Conservation (phyloP, 2,113 vertebrate genomes). For the Chlorocebus sabaeus region DNA sequence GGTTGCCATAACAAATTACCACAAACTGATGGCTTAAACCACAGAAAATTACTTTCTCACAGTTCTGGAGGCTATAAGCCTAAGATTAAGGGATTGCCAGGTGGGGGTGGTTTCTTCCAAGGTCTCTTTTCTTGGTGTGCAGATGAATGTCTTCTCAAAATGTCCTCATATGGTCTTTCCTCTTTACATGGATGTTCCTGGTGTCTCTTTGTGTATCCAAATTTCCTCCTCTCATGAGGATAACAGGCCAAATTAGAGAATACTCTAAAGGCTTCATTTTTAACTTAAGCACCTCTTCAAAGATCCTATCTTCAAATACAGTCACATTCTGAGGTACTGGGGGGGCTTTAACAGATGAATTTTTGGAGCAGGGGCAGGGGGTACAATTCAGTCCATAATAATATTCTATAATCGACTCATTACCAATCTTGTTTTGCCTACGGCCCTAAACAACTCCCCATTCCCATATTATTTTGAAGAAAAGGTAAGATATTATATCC, state of each 20-base stretch:
- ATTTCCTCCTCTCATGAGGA: neutral
- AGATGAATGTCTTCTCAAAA: neutral
- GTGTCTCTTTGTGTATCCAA: neutral
- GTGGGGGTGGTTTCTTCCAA: neutral
- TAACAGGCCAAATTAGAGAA: neutral
- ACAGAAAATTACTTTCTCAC: neutral
- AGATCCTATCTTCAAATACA: neutral
- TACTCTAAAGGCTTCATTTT: neutral
- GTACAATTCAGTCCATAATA: neutral
- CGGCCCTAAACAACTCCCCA: neutral
- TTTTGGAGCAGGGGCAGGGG: neutral
- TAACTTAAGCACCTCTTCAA: neutral
- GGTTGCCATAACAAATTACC: neutral
- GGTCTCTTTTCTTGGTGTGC: neutral
- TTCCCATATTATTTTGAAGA: neutral
- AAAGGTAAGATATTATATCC: neutral
- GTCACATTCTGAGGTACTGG: neutral
- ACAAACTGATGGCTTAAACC: neutral
- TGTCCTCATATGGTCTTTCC: neutral
- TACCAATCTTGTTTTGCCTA: neutral
- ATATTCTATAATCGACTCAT: neutral
- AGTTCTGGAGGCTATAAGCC: neutral
- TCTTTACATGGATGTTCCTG: fast-evolving
- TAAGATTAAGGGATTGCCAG: neutral
- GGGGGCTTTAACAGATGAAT: neutral